Conservation (phyloP, 1,140 invertebrate genomes). For the Acromyrmex echinatior region DNA sequence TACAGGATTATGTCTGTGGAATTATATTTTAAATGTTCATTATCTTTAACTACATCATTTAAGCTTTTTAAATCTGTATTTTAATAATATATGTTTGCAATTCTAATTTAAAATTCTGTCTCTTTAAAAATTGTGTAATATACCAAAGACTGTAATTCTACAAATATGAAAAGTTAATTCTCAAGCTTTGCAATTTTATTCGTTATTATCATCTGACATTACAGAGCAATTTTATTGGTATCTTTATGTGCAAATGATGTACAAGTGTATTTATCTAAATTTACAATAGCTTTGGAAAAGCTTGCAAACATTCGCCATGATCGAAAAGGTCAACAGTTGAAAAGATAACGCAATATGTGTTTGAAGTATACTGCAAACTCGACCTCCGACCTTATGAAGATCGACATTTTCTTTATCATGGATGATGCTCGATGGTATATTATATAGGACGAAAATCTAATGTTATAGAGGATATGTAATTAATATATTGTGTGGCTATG, state of each 20-base stretch:
- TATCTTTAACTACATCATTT: not conserved
- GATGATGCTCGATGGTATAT: not conserved
- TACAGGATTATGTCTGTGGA: not conserved
- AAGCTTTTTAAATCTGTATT: not conserved
- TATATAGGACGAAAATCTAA: conserved; percentile 22
- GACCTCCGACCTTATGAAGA: conserved; percentile 31
- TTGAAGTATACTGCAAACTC: not conserved
- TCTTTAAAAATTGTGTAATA: not conserved
- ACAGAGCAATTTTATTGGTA: not conserved
- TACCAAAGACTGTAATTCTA: not conserved
- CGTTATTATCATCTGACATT: not conserved
- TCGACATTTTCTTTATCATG: conserved; percentile 54
- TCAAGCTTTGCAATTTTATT: not conserved
- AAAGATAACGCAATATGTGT: conserved; percentile 28
- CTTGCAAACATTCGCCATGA: not conserved
- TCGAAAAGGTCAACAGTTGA: conserved; percentile 42
- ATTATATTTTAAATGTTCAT: not conserved
- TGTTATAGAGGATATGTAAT: not conserved
- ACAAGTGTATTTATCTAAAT: not conserved
- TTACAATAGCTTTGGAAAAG: conserved; percentile 34
- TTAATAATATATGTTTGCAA: not conserved
- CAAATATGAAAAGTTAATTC: not conserved
- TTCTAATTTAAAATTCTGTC: conserved; percentile 3
- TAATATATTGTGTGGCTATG: not conserved
- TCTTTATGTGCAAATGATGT: conserved; percentile 5